These are phyloP conservation scores for Halichoerus grypus DNA, from an alignment of 2,113 vertebrate genomes.

Conservation along the genomic window DNA sequence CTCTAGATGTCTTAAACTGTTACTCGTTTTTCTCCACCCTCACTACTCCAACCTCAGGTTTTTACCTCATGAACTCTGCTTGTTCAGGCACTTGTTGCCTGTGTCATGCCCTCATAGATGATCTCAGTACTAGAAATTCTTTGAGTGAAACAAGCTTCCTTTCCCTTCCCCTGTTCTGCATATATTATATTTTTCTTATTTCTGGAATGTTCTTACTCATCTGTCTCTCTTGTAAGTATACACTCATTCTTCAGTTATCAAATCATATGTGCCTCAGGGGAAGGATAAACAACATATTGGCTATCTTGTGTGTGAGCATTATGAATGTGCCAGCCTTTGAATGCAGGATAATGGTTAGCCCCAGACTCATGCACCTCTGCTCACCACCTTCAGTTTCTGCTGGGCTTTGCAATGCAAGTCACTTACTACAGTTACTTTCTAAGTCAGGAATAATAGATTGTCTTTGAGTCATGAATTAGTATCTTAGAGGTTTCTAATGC, in stretches of 20 bases:
- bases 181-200: background rate
- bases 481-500: background rate
- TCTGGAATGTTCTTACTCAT: conserved; percentile 20
- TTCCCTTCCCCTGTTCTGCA: background rate
- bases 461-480: background rate
- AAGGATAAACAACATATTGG: background rate
- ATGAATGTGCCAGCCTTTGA: background rate
- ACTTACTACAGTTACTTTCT: background rate
- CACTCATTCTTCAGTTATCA: background rate
- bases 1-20: background rate
- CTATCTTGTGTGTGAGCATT: background rate
- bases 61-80: background rate
- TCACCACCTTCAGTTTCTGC: background rate
- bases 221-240: background rate
- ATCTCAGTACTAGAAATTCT: background rate
- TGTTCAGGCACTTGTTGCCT: background rate
- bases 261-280: background rate
- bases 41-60: background rate
- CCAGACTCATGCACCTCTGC: background rate
- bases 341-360: background rate
- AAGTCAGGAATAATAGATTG: background rate
- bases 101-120: background rate
- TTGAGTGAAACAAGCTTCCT: background rate
- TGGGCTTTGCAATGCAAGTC: background rate
- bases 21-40: background rate